phyloP scores from a whole-genome alignment of 2,888 invertebrate species.

The Cephus rjabovi region DNA sequence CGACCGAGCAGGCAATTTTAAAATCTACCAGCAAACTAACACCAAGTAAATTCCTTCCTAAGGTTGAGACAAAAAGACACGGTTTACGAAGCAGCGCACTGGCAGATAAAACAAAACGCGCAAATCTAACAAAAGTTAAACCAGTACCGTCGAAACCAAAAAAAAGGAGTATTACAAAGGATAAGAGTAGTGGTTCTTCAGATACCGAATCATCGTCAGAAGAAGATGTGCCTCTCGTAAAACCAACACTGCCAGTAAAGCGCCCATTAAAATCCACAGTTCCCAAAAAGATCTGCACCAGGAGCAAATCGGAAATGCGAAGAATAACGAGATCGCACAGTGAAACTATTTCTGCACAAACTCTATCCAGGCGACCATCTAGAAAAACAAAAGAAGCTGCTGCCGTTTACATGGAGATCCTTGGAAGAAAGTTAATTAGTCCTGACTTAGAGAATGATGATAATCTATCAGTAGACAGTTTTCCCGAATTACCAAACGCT shows the following conservation, averaged over 20 bases:
- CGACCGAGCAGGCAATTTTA: constrained; percentile 56
- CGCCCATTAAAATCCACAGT: constrained; percentile 33
- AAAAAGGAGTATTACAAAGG: constrained; percentile 37
- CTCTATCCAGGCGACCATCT: constrained; percentile 68
- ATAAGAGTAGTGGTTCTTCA: constrained; percentile 37
- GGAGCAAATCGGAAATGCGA: constrained; percentile 57
- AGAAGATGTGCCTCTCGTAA: constrained; percentile 53
- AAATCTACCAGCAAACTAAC: constrained; percentile 58
- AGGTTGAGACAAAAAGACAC: constrained; percentile 46
- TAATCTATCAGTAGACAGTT: constrained; percentile 74
- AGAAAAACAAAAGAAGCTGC: constrained; percentile 83
- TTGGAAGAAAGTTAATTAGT: constrained; percentile 76
- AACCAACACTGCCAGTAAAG: constrained; percentile 44
- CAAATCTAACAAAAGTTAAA: constrained; percentile 32
- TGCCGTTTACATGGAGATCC: constrained; percentile 79
- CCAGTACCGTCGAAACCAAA: constrained; percentile 40
- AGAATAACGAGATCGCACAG: constrained; percentile 59
- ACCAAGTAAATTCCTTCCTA: constrained; percentile 45
- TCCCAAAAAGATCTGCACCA: constrained; percentile 51
- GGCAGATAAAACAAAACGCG: constrained; percentile 29
- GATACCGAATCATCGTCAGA: constrained; percentile 33
- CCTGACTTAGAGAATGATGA: constrained; percentile 75
- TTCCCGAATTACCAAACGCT: constrained; percentile 76
- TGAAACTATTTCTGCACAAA: constrained; percentile 28
- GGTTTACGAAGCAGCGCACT: constrained; percentile 54